A percentile compares a stretch with the other conserved stretches of the same genome.
Conservation (phyloP, 2,113 vertebrate genomes). For the Cephalopholis sonnerati region DNA sequence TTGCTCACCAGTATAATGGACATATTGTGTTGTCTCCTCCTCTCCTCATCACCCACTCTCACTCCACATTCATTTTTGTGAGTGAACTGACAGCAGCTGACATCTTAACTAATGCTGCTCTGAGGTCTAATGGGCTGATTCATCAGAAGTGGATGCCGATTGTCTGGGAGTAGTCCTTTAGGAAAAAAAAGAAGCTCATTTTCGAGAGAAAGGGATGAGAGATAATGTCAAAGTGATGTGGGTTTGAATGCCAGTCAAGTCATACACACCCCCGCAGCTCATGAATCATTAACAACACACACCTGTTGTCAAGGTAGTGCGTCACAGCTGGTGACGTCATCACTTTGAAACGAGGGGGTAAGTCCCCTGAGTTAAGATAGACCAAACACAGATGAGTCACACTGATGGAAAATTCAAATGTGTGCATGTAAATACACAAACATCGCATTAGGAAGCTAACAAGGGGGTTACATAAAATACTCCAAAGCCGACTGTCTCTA, state of each 20-base stretch:
- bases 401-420: conserved; percentile 32
- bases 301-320: conserved; percentile 66
- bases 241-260: conserved; percentile 42
- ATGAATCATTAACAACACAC: conserved; percentile 62
- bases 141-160: conserved; percentile 48
- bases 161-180: neutral
- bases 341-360: conserved; percentile 24
- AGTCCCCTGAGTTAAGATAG: conserved; percentile 44
- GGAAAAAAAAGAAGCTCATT: neutral
- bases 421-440: conserved; percentile 17
- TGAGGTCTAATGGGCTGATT: conserved; percentile 60
- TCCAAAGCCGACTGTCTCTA: conserved; percentile 1
- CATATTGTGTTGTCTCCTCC: neutral
- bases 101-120: conserved; percentile 51
- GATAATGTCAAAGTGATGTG: conserved; percentile 29
- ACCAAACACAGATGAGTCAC: conserved; percentile 66
- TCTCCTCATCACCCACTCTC: conserved; percentile 5
- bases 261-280: neutral
- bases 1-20: conserved; percentile 10
- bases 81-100: conserved; percentile 53
- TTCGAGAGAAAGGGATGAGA: conserved; percentile 6
- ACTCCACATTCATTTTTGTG: conserved; percentile 38
- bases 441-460: conserved; percentile 15
- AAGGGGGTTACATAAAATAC: conserved; percentile 32
- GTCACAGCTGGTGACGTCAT: conserved; percentile 56